Conservation (phyloP, 2,113 vertebrate genomes). For the Junco hyemalis region DNA sequence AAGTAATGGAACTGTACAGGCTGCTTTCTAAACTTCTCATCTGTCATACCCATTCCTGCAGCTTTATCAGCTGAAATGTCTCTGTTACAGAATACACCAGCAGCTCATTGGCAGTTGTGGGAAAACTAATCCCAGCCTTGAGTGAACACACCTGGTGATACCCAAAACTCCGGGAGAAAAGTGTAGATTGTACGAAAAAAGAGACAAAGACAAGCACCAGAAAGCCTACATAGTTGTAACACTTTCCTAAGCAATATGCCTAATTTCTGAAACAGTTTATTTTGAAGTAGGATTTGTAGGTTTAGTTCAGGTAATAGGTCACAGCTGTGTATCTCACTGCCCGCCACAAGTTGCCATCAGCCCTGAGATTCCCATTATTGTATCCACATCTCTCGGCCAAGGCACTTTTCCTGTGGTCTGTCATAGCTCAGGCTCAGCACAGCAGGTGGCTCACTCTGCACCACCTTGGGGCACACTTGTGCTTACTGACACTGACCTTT, state of each 20-base stretch:
- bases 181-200: background rate
- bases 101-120: background rate
- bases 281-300: background rate
- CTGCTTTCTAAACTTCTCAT: background rate
- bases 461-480: rapidly evolving
- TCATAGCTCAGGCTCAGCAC: background rate
- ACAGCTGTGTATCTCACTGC: background rate
- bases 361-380: background rate
- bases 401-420: background rate
- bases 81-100: background rate
- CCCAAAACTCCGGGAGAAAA: background rate
- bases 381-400: background rate
- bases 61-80: background rate
- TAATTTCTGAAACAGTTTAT: background rate
- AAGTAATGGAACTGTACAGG: background rate
- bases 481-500: background rate
- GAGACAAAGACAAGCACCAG: background rate
- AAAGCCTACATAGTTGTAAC: background rate
- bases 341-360: background rate
- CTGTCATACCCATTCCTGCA: background rate
- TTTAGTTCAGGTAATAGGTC: background rate
- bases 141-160: background rate
- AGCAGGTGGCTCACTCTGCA: background rate
- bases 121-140: background rate
- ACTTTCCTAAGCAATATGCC: background rate